phyloP scores from a whole-genome alignment of 1,140 invertebrate genomes.

The Pseudoatta argentina region DNA sequence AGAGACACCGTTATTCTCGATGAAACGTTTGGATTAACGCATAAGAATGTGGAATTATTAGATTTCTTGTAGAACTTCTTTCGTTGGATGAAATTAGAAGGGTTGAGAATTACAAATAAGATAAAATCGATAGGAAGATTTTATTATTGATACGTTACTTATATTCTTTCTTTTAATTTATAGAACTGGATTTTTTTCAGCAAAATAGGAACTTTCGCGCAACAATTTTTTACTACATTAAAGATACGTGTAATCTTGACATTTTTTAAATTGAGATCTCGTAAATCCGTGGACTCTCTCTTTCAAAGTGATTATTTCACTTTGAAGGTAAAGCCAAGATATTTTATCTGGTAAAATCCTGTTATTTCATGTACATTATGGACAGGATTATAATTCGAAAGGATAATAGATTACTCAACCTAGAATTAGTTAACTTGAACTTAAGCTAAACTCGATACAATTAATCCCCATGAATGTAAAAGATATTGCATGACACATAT shows the following conservation, averaged over 20 bases:
- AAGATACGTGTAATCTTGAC: neutral
- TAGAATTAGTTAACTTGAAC: constrained; percentile 14
- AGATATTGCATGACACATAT: neutral
- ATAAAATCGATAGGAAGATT: neutral
- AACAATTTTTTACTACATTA: neutral
- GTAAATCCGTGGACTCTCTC: neutral
- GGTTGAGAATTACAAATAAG: neutral
- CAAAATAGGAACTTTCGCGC: neutral
- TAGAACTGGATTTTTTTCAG: neutral
- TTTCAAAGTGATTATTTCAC: neutral
- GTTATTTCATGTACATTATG: neutral
- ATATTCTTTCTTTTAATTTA: neutral
- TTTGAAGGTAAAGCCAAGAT: neutral
- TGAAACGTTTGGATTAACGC: neutral
- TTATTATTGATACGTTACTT: neutral
- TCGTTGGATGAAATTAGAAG: neutral
- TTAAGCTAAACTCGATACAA: constrained; percentile 2
- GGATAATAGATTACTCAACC: neutral
- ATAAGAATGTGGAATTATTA: neutral
- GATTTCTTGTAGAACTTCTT: neutral
- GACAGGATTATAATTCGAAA: neutral
- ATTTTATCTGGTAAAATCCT: neutral
- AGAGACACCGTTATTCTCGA: neutral
- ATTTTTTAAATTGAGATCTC: neutral
- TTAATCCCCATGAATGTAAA: neutral